Evolutionary conservation across 2,888 invertebrate genomes (phyloP).

Genomic region (Metallyticus violacea): DNA sequence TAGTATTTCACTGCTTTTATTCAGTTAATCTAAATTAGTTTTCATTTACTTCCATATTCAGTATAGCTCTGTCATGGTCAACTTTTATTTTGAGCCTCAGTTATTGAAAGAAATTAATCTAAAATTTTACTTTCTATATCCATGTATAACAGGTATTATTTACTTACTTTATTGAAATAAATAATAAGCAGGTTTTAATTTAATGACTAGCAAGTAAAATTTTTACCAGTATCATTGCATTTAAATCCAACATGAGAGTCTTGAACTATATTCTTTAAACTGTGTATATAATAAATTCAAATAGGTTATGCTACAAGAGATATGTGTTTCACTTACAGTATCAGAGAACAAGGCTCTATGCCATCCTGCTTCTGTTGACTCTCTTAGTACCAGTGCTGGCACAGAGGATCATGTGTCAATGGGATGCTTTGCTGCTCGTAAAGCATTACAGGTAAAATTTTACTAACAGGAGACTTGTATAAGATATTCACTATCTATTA

Average conservation of each 20-base stretch:
- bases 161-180: background rate
- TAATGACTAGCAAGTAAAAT: background rate
- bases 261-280: background rate
- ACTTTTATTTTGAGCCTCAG: too few relatives aligned
- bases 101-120: too few relatives aligned
- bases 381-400: slow-evolving; percentile 62
- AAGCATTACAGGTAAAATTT: slow-evolving; percentile 52
- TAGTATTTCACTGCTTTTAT: too few relatives aligned
- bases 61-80: too few relatives aligned
- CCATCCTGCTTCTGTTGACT: slow-evolving; percentile 65
- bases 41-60: too few relatives aligned
- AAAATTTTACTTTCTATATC: too few relatives aligned
- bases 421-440: slow-evolving; percentile 65
- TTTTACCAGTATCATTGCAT: background rate
- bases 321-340: slow-evolving; percentile 45
- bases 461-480: background rate
- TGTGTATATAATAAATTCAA: background rate
- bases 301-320: background rate
- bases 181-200: background rate
- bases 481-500: background rate
- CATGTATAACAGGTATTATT: too few relatives aligned
- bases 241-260: background rate
- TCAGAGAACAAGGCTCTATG: slow-evolving; percentile 67
- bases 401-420: slow-evolving; percentile 70
- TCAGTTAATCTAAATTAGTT: too few relatives aligned